Percentiles rank a stretch among this genome's conserved stretches.
These are phyloP conservation scores for Drosophila cardini DNA, from an alignment of 1,140 invertebrate genomes.

Conservation along the genomic window DNA sequence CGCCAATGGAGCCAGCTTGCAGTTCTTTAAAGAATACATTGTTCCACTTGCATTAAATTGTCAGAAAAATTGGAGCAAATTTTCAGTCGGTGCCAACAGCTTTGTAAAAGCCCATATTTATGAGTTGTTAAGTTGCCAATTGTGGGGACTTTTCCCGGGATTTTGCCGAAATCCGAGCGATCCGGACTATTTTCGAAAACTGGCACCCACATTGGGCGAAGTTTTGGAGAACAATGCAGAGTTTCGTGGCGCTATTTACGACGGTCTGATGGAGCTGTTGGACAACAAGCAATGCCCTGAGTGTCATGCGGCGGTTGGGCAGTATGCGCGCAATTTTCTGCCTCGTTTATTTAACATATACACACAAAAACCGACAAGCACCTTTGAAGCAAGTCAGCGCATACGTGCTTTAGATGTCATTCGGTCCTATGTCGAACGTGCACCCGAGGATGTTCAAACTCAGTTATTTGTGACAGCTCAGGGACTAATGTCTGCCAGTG, in stretches of 20 bases:
- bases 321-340: constrained; percentile 96
- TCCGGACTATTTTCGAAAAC: constrained; percentile 89
- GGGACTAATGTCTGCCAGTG: constrained; percentile 86
- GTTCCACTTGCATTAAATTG: constrained; percentile 91
- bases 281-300: constrained; percentile 86
- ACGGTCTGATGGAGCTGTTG: constrained; percentile 90
- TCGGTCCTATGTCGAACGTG: constrained; percentile 90
- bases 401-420: constrained; percentile 93
- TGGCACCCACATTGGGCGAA: constrained; percentile 93
- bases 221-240: constrained; percentile 88
- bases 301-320: constrained; percentile 87
- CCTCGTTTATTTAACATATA: constrained; percentile 93
- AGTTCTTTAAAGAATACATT: constrained; percentile 92
- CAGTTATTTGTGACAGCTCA: constrained; percentile 90
- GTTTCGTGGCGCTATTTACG: constrained; percentile 89
- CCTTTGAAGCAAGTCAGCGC: constrained; percentile 90
- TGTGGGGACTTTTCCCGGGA: constrained; percentile 96
- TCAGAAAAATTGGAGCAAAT: constrained; percentile 87
- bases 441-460: constrained; percentile 87
- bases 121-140: constrained; percentile 91
- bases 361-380: constrained; percentile 88
- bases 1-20: constrained; percentile 90
- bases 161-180: constrained; percentile 94
- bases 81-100: constrained; percentile 85
- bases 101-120: constrained; percentile 89